phyloP scores from a whole-genome alignment of 1,140 invertebrate species.

The Brachionus rubens region DNA sequence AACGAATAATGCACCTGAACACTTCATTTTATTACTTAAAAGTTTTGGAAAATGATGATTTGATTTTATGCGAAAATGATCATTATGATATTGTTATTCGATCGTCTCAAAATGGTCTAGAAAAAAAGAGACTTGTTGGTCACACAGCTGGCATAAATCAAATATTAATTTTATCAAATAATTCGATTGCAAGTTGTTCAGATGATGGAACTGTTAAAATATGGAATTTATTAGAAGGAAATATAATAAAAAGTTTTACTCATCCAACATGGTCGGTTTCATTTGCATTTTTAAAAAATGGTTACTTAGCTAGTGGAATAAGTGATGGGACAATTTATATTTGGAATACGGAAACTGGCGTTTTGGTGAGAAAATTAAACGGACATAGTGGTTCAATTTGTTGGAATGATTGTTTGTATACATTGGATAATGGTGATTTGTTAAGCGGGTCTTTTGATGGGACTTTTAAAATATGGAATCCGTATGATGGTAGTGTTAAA shows the following conservation, averaged over 20 bases:
- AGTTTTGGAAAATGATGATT: background rate
- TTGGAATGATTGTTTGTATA: background rate
- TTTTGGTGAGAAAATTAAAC: background rate
- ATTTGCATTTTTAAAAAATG: background rate
- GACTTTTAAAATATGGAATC: background rate
- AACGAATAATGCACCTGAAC: background rate
- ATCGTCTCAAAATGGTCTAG: background rate
- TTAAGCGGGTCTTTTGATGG: background rate
- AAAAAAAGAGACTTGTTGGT: slow-evolving; percentile 4
- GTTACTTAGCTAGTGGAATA: background rate
- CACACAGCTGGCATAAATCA: too few species aligned
- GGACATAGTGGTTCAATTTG: background rate
- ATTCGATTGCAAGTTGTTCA: background rate
- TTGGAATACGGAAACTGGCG: background rate
- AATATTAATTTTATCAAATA: background rate
- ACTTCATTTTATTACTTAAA: background rate
- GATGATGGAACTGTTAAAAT: background rate
- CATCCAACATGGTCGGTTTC: background rate
- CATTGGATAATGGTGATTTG: too few species aligned
- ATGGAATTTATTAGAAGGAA: background rate
- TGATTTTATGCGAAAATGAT: background rate
- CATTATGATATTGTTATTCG: background rate
- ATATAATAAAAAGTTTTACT: background rate
- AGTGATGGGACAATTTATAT: background rate
- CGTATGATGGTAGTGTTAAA: slow-evolving; percentile 2